Base-by-base conservation (phyloP, 64 coral and sea anemone species). In the Astreopora myriophthalma region DNA sequence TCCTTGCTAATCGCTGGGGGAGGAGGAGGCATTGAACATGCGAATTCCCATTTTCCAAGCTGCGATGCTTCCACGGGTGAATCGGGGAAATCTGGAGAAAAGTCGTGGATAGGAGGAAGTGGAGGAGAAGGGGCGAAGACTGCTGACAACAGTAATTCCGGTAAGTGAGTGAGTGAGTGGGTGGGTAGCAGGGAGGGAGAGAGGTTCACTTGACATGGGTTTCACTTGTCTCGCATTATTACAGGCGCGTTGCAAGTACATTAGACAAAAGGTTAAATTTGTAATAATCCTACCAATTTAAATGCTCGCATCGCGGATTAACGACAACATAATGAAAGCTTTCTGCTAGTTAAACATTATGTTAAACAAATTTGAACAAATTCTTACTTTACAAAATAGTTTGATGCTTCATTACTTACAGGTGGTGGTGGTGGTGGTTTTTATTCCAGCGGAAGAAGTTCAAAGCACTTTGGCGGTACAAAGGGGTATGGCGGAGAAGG, bases 1-100 rank as follows among this genome's bases (percentile, higher is more conserved):
- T 39, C 86, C 25, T 29, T 92, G 9, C 25, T 92, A n/a, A 69
- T 80, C 5, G 79, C 89, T 2, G 89, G 90, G 20, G 78, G 79
- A 25, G 89, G 89, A 28, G 89, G 89, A 48, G 89, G 89, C 31
- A 33, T 71, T 13, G 0, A 71, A 32, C 0, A 0, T 10, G 68
- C 9, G 27, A 17, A 0, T 16, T 14, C 68, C 1, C 1, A 28
- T 7, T 28, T 14, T 71, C 10, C 31, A 71, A 9, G 1, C 32
- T 71, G 68, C 28, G 68, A 71, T 71, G 68, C 68, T 3, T 33
- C 27, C 9, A 71, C 68, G 11, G 27, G n/a, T 6, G 33, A 27
- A 10, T 13, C 68, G 13, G 68, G 68, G 8, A 71, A 30, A 2
- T 1, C 68, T 33, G 68, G 68, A 9, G 32, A 33, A 6, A 13